A percentile compares a stretch with the other conserved stretches of the same genome.
Conservation (phyloP, 2,888 invertebrate species). For the Nephrotoma flavescens region DNA sequence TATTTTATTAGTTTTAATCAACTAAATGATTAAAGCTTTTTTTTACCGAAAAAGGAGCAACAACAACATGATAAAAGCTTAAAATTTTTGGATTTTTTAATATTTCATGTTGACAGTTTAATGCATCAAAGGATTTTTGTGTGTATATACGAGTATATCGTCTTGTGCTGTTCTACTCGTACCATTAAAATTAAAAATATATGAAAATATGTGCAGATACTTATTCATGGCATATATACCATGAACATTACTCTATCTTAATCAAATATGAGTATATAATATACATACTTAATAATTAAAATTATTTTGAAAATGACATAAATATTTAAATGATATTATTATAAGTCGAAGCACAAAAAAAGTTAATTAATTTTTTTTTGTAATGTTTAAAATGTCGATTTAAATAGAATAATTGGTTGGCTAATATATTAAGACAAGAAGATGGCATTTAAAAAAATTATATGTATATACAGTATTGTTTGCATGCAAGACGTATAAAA, state of each 20-base stretch:
- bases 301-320: background rate
- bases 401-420: background rate
- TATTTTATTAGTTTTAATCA: background rate
- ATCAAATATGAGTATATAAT: background rate
- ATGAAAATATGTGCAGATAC: background rate
- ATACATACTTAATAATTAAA: background rate
- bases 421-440: background rate
- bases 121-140: background rate
- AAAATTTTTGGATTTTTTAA: background rate
- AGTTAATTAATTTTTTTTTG: background rate
- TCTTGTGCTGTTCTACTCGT: background rate
- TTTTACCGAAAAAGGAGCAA: background rate
- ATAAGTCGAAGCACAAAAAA: background rate
- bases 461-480: background rate
- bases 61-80: background rate
- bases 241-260: background rate
- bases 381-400: background rate
- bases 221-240: background rate
- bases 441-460: background rate
- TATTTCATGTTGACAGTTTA: background rate
- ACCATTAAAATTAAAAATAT: no score
- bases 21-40: background rate
- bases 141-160: no score
- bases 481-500: background rate
- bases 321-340: background rate